Conservation (phyloP, 1,140 invertebrate genomes). For the Drosophila littoralis region DNA sequence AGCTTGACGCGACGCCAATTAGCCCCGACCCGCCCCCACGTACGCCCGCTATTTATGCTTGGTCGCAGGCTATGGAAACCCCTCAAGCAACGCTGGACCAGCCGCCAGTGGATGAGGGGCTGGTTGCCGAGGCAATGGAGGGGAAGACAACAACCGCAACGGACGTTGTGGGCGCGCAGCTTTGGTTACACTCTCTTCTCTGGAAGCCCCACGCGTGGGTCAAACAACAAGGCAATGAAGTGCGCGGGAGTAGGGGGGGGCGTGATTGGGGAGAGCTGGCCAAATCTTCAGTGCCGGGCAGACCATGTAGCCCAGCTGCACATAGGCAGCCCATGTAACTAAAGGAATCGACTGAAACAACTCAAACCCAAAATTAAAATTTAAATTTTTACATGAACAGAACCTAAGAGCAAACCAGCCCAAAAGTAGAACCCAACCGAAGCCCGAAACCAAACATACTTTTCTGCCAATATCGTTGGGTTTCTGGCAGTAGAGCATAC, state of each 20-base stretch:
- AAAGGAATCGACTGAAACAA: no score
- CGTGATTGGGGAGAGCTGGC: neutral
- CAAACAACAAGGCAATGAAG: neutral
- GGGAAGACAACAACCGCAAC: conserved; percentile 28
- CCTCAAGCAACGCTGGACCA: conserved; percentile 19
- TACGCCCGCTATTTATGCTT: neutral
- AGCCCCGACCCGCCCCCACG: neutral
- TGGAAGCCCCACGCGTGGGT: conserved; percentile 33
- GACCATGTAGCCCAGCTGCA: no score
- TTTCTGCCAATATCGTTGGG: no score
- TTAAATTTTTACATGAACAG: no score
- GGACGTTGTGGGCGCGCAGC: conserved; percentile 21
- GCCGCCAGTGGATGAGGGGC: neutral
- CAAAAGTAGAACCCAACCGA: no score
- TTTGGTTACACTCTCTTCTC: conserved; percentile 24
- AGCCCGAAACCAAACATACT: no score
- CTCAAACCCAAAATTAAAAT: no score
- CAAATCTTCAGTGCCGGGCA: neutral
- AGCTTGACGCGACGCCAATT: conserved; percentile 31
- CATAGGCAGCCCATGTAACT: no score
- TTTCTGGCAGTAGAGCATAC: no score
- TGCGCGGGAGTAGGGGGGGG: no score
- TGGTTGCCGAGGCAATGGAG: neutral
- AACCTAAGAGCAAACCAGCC: no score
- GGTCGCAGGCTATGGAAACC: conserved; percentile 18